These are phyloP conservation scores for Crossocerus cetratus DNA, from an alignment of 2,888 invertebrate genomes.

Conservation along the genomic window DNA sequence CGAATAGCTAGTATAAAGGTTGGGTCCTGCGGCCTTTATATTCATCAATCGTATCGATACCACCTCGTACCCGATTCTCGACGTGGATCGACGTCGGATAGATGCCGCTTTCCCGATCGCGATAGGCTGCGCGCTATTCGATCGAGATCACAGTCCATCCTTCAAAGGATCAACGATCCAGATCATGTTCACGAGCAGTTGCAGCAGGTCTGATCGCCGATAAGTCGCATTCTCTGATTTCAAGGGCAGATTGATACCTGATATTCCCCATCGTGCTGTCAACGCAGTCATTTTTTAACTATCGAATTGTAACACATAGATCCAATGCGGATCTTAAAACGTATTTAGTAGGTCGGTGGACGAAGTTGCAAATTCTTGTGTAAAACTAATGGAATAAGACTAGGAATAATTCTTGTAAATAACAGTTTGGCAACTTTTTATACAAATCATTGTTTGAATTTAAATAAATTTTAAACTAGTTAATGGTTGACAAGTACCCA, in stretches of 20 bases:
- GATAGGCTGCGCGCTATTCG: neutral
- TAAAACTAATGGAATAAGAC: too few species aligned
- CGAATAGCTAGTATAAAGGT: constrained; percentile 39
- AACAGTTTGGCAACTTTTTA: too few species aligned
- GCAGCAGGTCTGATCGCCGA: neutral
- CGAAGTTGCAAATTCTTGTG: too few species aligned
- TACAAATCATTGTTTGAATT: too few species aligned
- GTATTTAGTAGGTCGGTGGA: too few species aligned
- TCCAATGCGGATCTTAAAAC: too few species aligned
- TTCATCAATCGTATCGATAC: constrained; percentile 9
- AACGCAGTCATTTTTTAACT: too few species aligned
- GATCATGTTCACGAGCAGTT: neutral
- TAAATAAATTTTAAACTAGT: too few species aligned
- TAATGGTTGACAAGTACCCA: too few species aligned
- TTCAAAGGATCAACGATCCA: neutral
- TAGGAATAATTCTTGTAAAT: too few species aligned
- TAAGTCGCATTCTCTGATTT: constrained; percentile 25
- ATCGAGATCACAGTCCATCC: neutral
- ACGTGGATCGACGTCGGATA: neutral
- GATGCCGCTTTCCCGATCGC: neutral
- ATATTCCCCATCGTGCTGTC: neutral
- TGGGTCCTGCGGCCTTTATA: constrained; percentile 18
- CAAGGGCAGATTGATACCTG: neutral
- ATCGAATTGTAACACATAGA: too few species aligned
- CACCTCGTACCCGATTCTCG: neutral